Base-by-base conservation (phyloP, 2,888 invertebrate genomes). In the Trichogramma evanescens region DNA sequence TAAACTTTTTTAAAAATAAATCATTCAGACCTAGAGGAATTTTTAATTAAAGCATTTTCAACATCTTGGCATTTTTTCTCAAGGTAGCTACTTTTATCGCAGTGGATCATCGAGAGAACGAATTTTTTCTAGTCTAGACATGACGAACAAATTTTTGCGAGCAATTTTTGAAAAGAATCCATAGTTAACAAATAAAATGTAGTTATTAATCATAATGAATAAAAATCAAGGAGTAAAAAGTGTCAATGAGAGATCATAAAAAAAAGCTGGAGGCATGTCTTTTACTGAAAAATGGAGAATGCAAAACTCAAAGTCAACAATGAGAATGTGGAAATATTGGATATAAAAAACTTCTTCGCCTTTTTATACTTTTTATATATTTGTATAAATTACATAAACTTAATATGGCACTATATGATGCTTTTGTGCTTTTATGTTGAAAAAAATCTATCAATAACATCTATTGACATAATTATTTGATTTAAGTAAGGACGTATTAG, bases 291-390 rank as follows among this genome's bases (percentile, higher is more conserved):
- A 56, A 13, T 8, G 48, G 39, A 50, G 8, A 56, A 56, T 46
- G 41, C 42, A 54, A 42, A 56, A 51, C 10, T 56, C 45, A 50
- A 58, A 51, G 10, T 51, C 9, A 51, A 42, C 6, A 26, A 57
- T 44, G 8, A 58, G 58, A 45, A 44, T 54, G 62, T 53, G 10
- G 10, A 42, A 56, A 39, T 4, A 46, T 38, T 9, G 50, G 38
- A 43, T 26, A 44, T n/a, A 63, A 60, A 59, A 60, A 59, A 49
- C 43, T 9, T 51, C 50, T 58, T 55, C 56, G 55, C 54, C 56
- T 61, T 63, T 64, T 61, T 63, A 61, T 65, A 65, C 64, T 63
- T 65, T 65, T 65, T 65, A 65, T 65, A 63, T 64, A 64, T 64
- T 64, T 64, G 62, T 64, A 64, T 64, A 50, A 38, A 64, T 62